Evolutionary conservation across 2,888 invertebrate species (phyloP).

Genomic region (Drosophila mayaguana): DNA sequence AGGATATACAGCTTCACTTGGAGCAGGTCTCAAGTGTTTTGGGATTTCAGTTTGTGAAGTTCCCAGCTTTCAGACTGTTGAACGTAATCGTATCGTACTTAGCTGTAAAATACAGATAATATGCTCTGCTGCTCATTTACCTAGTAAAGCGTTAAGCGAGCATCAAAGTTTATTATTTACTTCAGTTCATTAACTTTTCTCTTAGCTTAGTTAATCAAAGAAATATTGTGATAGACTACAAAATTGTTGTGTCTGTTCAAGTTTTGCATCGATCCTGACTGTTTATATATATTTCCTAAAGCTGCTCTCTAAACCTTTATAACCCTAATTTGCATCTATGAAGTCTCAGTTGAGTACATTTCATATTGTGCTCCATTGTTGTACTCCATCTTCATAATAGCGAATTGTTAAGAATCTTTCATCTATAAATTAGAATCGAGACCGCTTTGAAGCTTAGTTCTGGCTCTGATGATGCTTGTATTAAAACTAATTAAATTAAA

Average conservation of each 20-base stretch:
- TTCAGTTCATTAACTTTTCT: neutral
- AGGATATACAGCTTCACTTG: too few relatives aligned
- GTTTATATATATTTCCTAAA: neutral
- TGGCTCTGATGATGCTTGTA: neutral
- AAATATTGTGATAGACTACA: neutral
- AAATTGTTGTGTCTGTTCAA: neutral
- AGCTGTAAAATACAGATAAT: too few relatives aligned
- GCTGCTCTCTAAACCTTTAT: neutral
- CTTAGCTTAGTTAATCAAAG: neutral
- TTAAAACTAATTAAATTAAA: slow-evolving; percentile 13
- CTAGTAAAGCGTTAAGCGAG: neutral
- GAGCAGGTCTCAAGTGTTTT: too few relatives aligned
- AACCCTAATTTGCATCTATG: neutral
- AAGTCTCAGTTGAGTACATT: neutral
- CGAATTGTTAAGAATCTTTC: too few relatives aligned
- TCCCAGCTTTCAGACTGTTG: too few relatives aligned
- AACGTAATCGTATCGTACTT: too few relatives aligned
- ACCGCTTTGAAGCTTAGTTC: neutral
- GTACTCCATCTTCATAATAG: too few relatives aligned
- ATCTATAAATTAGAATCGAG: too few relatives aligned
- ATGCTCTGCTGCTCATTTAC: too few relatives aligned
- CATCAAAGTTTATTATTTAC: neutral
- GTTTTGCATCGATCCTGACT: neutral
- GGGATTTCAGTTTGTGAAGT: too few relatives aligned
- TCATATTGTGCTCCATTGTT: too few relatives aligned